Percentiles rank a stretch among this genome's conserved stretches.
These are phyloP conservation scores for Tetragonisca angustula DNA, from an alignment of 2,888 invertebrate genomes.

Conservation along the genomic window DNA sequence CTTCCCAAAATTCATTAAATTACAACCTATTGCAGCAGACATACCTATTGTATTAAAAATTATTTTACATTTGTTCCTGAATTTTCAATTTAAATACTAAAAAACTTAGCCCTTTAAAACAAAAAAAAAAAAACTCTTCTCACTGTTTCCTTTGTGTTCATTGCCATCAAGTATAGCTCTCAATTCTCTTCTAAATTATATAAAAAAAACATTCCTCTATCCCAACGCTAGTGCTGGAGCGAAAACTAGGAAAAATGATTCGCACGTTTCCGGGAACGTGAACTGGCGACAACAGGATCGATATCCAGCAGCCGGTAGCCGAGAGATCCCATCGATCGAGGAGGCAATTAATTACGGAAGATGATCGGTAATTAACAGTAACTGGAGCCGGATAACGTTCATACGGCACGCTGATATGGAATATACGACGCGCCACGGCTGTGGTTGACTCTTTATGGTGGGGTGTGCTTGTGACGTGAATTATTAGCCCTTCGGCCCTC, in stretches of 20 bases:
- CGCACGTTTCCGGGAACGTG: slow-evolving; percentile 2
- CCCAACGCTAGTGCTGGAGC: background rate
- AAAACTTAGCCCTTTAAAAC: no score
- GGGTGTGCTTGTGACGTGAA: slow-evolving; percentile 83
- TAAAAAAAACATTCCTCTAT: background rate
- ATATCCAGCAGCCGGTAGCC: background rate
- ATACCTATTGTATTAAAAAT: no score
- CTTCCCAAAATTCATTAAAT: no score
- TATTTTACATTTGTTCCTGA: no score
- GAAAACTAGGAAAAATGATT: background rate
- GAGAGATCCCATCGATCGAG: background rate
- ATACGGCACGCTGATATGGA: slow-evolving; percentile 64
- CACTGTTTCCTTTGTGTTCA: background rate
- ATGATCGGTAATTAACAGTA: slow-evolving; percentile 76
- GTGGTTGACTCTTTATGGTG: slow-evolving; percentile 82
- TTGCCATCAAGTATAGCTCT: background rate
- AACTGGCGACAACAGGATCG: background rate
- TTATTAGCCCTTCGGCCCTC: slow-evolving; percentile 80
- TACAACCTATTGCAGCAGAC: no score
- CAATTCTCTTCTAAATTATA: background rate
- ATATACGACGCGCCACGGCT: slow-evolving; percentile 64
- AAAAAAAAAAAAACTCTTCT: no score
- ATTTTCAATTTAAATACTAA: no score
- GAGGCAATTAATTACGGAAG: slow-evolving; percentile 71
- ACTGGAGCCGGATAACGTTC: slow-evolving; percentile 72